Conservation (phyloP, 2,113 vertebrate genomes). For the Mungos mungo region DNA sequence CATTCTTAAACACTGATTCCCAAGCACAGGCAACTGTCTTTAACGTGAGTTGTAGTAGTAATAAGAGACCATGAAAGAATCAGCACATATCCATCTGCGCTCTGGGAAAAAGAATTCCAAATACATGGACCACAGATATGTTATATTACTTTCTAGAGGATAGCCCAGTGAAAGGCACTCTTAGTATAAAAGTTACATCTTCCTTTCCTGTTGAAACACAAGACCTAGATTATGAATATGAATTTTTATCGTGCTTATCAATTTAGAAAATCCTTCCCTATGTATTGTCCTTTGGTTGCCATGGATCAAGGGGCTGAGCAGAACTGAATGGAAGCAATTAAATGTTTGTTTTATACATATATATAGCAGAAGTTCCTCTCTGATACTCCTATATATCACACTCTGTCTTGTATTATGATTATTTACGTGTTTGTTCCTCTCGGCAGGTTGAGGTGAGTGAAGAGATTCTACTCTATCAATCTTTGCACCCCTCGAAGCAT, state of each 20-base stretch:
- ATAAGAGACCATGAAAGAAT: background rate
- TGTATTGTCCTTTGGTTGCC: background rate
- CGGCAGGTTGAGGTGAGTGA: background rate
- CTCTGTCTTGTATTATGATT: slow-evolving; percentile 11
- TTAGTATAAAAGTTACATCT: background rate
- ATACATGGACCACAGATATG: background rate
- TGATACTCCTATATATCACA: background rate
- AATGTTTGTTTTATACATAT: slow-evolving; percentile 6
- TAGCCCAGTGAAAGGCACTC: background rate
- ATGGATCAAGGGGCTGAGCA: background rate
- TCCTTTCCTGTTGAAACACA: background rate
- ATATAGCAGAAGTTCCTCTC: slow-evolving; percentile 34
- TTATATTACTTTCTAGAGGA: background rate
- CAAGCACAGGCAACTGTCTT: background rate
- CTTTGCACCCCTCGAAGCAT: background rate
- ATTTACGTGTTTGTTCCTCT: slow-evolving; percentile 42
- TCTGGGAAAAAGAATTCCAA: background rate
- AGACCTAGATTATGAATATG: background rate
- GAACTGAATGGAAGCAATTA: background rate
- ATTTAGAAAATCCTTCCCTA: background rate
- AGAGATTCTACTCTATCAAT: background rate
- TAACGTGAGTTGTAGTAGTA: background rate
- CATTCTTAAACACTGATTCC: slow-evolving; percentile 25
- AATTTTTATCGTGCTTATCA: background rate
- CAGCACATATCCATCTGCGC: background rate